Percentiles rank a stretch among this genome's conserved stretches.
These are phyloP conservation scores for Leptodactylus fuscus DNA, from an alignment of 2,113 vertebrate species.

Conservation along the genomic window DNA sequence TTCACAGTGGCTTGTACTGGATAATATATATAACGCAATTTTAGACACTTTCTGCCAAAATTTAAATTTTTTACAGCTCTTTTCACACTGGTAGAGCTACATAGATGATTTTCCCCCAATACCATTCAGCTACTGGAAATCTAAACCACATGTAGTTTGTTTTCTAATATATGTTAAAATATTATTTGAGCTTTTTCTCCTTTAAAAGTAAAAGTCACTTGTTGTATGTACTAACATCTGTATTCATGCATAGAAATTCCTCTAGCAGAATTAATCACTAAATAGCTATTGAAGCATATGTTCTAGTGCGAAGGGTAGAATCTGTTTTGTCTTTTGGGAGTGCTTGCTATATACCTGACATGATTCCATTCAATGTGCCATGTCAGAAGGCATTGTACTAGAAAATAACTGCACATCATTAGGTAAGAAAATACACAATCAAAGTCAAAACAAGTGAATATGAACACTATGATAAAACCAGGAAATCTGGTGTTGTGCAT, in stretches of 20 bases:
- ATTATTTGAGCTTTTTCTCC: too few relatives aligned
- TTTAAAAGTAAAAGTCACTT: neutral
- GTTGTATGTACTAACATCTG: conserved; percentile 17
- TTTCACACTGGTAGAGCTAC: too few relatives aligned
- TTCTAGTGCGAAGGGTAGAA: conserved; percentile 28
- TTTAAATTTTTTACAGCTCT: too few relatives aligned
- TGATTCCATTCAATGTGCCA: conserved; percentile 10
- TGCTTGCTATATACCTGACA: conserved; percentile 40
- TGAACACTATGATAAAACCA: neutral
- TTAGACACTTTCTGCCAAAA: too few relatives aligned
- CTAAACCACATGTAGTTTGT: too few relatives aligned
- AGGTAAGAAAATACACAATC: conserved; percentile 10
- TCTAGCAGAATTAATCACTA: conserved; percentile 39
- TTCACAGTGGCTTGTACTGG: too few relatives aligned
- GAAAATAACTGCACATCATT: conserved; percentile 18
- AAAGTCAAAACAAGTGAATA: conserved; percentile 21
- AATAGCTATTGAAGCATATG: conserved; percentile 32
- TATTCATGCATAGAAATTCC: conserved; percentile 40
- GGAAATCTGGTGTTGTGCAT: neutral
- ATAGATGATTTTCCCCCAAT: too few relatives aligned
- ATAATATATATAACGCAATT: too few relatives aligned
- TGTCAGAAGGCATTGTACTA: conserved; percentile 31
- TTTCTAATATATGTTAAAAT: too few relatives aligned
- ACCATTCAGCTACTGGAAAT: too few relatives aligned
- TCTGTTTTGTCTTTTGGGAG: conserved; percentile 38